phyloP scores from a whole-genome alignment of 2,113 vertebrate species.

The Osmerus mordax region DNA sequence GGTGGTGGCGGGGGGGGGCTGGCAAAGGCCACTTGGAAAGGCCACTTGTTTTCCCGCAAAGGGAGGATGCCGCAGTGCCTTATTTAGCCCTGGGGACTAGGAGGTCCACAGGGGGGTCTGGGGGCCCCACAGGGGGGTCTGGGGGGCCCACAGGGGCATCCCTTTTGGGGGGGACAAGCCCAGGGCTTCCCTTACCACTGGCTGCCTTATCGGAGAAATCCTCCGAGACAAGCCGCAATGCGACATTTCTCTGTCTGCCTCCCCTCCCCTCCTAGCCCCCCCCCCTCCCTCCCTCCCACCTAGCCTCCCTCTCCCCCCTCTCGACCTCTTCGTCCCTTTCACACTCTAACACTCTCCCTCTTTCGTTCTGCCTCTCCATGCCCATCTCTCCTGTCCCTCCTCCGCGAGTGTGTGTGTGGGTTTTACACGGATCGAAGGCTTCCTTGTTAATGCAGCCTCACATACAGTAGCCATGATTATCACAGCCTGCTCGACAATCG shows the following conservation, averaged over 20 bases:
- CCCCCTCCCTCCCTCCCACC: not conserved
- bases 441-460: too few relatives aligned
- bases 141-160: slow-evolving; percentile 32
- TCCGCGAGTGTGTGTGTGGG: too few relatives aligned
- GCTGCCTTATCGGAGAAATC: not conserved
- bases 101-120: not conserved
- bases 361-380: too few relatives aligned
- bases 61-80: slow-evolving; percentile 16
- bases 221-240: slow-evolving; percentile 12
- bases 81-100: slow-evolving; percentile 32
- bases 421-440: too few relatives aligned
- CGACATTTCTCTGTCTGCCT: slow-evolving; percentile 39
- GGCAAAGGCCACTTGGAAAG: not conserved
- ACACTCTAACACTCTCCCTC: too few relatives aligned
- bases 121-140: slow-evolving; percentile 30
- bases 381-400: too few relatives aligned
- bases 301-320: not conserved
- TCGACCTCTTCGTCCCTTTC: not conserved
- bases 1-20: slow-evolving; percentile 8
- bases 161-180: slow-evolving; percentile 57
- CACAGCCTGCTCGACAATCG: too few relatives aligned
- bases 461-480: too few relatives aligned
- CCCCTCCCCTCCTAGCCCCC: not conserved
- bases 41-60: slow-evolving; percentile 22
- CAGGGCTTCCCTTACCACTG: slow-evolving; percentile 29